Base-by-base conservation (phyloP, 2,797 vertebrate genomes). In the Cynodonichthys magdalenae region DNA sequence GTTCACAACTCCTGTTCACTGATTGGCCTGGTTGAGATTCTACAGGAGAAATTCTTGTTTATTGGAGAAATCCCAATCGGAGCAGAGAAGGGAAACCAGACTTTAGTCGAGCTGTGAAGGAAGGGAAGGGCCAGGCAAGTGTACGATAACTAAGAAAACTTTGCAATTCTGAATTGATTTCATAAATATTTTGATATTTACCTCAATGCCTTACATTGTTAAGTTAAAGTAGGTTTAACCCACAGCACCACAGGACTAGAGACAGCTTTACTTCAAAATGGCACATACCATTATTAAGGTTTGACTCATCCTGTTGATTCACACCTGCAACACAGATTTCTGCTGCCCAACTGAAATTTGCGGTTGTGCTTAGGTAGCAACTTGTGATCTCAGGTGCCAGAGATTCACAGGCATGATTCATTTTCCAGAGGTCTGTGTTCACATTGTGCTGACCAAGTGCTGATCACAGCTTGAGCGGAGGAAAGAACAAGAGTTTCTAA, bases 381-480 rank as follows among this genome's bases (percentile, higher is more conserved):
- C 17, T 61, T 85, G 45, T 60, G 46, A 66, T 46, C 27, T 15
- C 31, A 4, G 56, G 1, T 19, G 12, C 64, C 1, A 0, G 20
- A 55, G 59, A 45, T 19, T 18, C 24, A 15, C 18, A 1, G 46
- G 7, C 15, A 4, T 59, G 67, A 77, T 18, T 77, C 74, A 72
- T 44, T 46, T 39, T 28, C 9, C 4, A 24, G 53, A 2, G 11
- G 27, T 51, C 39, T 58, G 34, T 20, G 12, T 19, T 77, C 15
- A 41, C 18, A 63, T 79, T 80, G 18, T 66, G 75, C 78, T 75
- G 78, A 82, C 61, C 34, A 58, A 66, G 69, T 28, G 66, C 77
- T 84, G 77, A 86, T 77, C 51, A 6, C 55, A 69, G 77, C 68
- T 29, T 55, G 31, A 59, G 44, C 39, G 17, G 34, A 44, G 31